These are phyloP conservation scores for Gymnogyps californianus DNA, from an alignment of 2,113 vertebrate genomes.

Conservation along the genomic window DNA sequence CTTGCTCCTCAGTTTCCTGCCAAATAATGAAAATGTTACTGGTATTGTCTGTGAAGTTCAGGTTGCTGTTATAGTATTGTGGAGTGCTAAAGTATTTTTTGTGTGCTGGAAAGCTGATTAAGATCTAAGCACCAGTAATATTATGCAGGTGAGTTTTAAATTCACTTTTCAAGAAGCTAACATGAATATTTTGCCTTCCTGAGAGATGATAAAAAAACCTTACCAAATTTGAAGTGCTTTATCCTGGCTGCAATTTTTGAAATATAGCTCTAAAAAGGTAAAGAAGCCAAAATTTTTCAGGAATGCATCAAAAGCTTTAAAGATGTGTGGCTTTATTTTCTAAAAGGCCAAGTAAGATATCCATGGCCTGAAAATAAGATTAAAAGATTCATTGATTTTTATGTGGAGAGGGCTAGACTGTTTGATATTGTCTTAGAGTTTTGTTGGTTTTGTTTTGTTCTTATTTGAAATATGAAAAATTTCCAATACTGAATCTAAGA, in stretches of 20 bases:
- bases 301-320: not conserved
- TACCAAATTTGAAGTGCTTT: not conserved
- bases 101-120: not conserved
- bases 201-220: not conserved
- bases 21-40: not conserved
- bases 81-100: not conserved
- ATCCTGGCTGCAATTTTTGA: not conserved
- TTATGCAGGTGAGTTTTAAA: not conserved
- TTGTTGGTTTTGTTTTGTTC: not conserved
- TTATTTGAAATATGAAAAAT: not conserved
- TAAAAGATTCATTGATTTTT: not conserved
- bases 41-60: not conserved
- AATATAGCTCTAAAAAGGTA: not conserved
- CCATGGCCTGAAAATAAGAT: not conserved
- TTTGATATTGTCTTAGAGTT: not conserved
- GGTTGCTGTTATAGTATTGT: not conserved
- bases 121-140: not conserved
- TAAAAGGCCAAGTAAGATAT: not conserved
- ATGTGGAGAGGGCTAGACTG: not conserved
- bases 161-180: not conserved
- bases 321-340: not conserved
- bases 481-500: not conserved
- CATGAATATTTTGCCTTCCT: not conserved
- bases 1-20: not conserved
- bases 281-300: not conserved